phyloP scores from a whole-genome alignment of 2,888 invertebrate species.

The Leuctra nigra region DNA sequence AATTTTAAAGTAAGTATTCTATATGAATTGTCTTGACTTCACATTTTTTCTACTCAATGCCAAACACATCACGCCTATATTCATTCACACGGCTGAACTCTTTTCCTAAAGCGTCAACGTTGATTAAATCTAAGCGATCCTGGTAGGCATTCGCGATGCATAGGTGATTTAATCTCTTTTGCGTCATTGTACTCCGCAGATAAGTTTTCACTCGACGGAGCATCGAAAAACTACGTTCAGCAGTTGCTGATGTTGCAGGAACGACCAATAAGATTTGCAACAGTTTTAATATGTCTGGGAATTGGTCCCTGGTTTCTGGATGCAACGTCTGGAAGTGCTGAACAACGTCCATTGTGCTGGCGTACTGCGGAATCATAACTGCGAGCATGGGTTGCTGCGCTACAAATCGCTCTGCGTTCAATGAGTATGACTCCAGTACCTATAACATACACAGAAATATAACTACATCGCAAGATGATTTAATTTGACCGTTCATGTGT shows the following conservation, averaged over 20 bases:
- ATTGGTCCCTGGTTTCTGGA: conserved; percentile 7
- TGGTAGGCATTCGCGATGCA: conserved; percentile 3
- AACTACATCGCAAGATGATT: no score
- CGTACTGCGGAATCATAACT: conserved; percentile 3
- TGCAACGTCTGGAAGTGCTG: conserved; percentile 5
- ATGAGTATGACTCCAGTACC: conserved; percentile 5
- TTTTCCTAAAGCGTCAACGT: neutral
- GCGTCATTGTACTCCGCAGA: conserved; percentile 7
- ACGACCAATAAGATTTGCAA: conserved; percentile 1
- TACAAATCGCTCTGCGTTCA: neutral
- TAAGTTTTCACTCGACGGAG: conserved; percentile 18
- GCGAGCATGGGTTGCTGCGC: conserved; percentile 12
- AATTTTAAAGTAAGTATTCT: no score
- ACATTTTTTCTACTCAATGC: no score
- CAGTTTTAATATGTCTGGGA: neutral
- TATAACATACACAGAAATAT: neutral
- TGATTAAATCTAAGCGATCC: neutral
- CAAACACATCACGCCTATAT: conserved; percentile 3
- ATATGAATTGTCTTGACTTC: no score
- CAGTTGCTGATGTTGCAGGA: conserved; percentile 12
- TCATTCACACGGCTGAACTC: conserved; percentile 1
- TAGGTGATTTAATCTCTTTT: conserved; percentile 4
- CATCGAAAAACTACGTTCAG: conserved; percentile 16
- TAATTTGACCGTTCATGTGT: neutral
- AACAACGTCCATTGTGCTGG: neutral